A percentile compares a stretch with the other conserved stretches of the same genome.
Evolutionary conservation across 2,888 invertebrate genomes (phyloP).

Genomic region (Phorcus lineatus): DNA sequence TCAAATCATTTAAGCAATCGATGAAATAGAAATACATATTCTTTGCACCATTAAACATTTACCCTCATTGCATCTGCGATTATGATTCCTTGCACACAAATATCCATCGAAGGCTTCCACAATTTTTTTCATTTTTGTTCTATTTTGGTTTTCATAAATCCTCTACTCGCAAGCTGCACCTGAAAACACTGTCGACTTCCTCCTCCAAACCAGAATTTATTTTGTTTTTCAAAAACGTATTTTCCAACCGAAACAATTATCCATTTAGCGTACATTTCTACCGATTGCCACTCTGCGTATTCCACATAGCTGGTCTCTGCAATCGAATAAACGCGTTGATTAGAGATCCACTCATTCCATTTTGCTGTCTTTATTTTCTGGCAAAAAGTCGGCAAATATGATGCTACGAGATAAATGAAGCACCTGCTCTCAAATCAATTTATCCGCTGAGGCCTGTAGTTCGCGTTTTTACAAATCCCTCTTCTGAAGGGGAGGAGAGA

Average conservation of each 20-base stretch:
- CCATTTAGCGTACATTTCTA: conserved; percentile 3
- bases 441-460: neutral
- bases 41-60: too few relatives aligned
- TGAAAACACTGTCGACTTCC: neutral
- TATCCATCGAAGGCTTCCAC: too few relatives aligned
- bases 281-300: neutral
- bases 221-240: neutral
- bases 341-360: conserved; percentile 1
- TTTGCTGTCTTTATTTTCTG: conserved; percentile 5
- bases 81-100: too few relatives aligned
- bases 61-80: too few relatives aligned
- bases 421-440: neutral
- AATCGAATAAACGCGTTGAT: conserved; percentile 2
- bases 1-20: too few relatives aligned
- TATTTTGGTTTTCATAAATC: too few relatives aligned
- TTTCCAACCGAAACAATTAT: neutral
- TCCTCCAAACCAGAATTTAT: neutral
- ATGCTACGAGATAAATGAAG: neutral
- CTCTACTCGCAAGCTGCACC: neutral
- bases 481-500: too few relatives aligned
- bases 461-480: too few relatives aligned
- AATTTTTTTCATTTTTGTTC: too few relatives aligned
- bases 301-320: neutral
- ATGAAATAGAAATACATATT: too few relatives aligned
- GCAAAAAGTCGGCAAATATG: conserved; percentile 5